Evolutionary conservation across 2,113 vertebrate species (phyloP).

Genomic region (Apodemus sylvaticus): DNA sequence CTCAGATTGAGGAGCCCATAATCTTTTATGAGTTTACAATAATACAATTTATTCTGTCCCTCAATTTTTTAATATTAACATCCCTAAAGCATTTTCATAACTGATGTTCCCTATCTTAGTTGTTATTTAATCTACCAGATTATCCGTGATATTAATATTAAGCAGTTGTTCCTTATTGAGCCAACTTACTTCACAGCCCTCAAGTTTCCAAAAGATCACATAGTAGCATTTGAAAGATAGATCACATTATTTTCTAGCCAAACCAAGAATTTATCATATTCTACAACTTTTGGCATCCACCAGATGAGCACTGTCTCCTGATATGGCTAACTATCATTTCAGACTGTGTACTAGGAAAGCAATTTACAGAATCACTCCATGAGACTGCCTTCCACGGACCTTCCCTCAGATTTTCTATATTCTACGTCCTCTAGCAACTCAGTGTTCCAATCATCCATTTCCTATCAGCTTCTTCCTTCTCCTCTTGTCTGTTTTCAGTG

Average conservation of each 20-base stretch:
- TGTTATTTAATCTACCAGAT: neutral
- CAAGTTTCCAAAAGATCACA: neutral
- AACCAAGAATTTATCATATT: slow-evolving; percentile 4
- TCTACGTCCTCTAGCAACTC: neutral
- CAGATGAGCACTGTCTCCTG: neutral
- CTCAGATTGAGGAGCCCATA: neutral
- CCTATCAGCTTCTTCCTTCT: neutral
- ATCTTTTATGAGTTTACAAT: neutral
- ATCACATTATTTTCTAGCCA: slow-evolving; percentile 1
- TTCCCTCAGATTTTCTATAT: neutral
- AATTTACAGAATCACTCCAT: neutral
- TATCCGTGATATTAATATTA: neutral
- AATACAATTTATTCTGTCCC: neutral
- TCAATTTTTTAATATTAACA: neutral
- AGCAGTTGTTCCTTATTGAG: neutral
- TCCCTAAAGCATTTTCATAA: neutral
- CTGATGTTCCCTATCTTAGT: neutral
- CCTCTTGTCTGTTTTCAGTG: neutral
- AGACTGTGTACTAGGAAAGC: neutral
- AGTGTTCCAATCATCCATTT: neutral
- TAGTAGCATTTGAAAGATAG: slow-evolving; percentile 30
- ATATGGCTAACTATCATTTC: neutral
- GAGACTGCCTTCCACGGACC: neutral
- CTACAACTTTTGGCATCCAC: neutral
- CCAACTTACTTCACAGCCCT: slow-evolving; percentile 4